Conservation (phyloP, 2,797 vertebrate genomes). For the Morelia viridis region DNA sequence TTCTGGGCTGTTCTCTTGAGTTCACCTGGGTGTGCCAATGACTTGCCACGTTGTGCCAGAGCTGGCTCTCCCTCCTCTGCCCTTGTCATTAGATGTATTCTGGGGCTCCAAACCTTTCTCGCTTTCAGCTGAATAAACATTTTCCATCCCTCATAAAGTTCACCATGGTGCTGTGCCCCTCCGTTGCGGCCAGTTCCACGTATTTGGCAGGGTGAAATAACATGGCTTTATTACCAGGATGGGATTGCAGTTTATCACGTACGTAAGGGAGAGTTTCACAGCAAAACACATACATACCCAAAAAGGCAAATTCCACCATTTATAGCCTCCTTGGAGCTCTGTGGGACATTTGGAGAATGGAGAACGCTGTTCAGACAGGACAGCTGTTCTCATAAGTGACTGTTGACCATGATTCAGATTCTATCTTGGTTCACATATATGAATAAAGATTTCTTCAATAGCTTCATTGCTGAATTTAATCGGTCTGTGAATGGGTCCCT, state of each 20-base stretch:
- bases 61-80: constrained; percentile 16
- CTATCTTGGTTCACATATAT: constrained; percentile 4
- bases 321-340: constrained; percentile 57
- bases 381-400: constrained; percentile 35
- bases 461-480: background rate
- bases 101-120: constrained; percentile 52
- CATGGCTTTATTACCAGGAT: constrained; percentile 56
- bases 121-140: constrained; percentile 70
- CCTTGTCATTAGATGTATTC: constrained; percentile 60
- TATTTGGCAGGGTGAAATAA: constrained; percentile 55
- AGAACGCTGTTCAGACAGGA: constrained; percentile 1
- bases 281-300: constrained; percentile 22
- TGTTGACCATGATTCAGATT: background rate
- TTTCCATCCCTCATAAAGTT: constrained; percentile 58
- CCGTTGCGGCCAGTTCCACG: constrained; percentile 60
- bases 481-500: background rate
- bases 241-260: constrained; percentile 64
- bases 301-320: constrained; percentile 37
- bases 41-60: constrained; percentile 59
- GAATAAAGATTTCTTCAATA: background rate
- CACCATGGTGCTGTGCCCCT: constrained; percentile 60
- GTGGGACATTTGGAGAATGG: constrained; percentile 20
- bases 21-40: constrained; percentile 37
- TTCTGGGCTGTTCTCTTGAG: constrained; percentile 23
- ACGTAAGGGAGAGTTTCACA: constrained; percentile 61